A percentile compares a stretch with the other conserved stretches of the same genome.
phyloP scores from a whole-genome alignment of 2,113 vertebrate species.

The Pangasianodon hypophthalmus region DNA sequence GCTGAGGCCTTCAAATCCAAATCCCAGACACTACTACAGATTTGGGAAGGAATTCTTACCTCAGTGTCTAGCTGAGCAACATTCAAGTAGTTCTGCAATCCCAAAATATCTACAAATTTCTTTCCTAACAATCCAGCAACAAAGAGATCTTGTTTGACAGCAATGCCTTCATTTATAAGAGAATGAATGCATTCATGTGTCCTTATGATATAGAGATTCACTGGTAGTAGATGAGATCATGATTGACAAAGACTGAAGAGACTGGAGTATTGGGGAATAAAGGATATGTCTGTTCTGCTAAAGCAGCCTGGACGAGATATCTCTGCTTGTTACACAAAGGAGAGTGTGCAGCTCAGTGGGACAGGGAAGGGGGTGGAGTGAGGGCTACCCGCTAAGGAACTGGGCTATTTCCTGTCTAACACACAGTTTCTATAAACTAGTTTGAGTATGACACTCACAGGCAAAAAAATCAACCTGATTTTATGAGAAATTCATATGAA shows the following conservation, averaged over 20 bases:
- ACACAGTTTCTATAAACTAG: not conserved
- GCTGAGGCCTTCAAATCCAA: constrained; percentile 34
- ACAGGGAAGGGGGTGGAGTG: constrained; percentile 32
- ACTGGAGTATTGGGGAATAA: constrained; percentile 42
- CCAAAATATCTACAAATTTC: not conserved
- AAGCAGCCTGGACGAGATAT: constrained; percentile 82
- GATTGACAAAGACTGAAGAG: constrained; percentile 37
- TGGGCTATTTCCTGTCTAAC: constrained; percentile 13
- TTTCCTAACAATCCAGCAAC: not conserved
- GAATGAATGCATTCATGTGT: constrained; percentile 39
- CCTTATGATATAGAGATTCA: constrained; percentile 27
- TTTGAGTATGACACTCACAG: not conserved
- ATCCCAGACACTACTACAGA: constrained; percentile 29
- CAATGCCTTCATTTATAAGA: constrained; percentile 9
- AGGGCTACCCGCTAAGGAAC: constrained; percentile 15
- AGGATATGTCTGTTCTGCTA: constrained; percentile 44
- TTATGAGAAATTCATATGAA: not conserved
- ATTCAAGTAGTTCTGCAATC: not conserved
- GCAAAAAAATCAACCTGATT: not conserved
- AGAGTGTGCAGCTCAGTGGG: constrained; percentile 56
- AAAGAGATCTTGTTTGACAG: constrained; percentile 1
- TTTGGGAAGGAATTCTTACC: constrained; percentile 16
- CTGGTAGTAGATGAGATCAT: constrained; percentile 50
- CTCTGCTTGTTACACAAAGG: constrained; percentile 73
- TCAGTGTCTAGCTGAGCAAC: not conserved